Base-by-base conservation (phyloP, 2,888 invertebrate genomes). In the Epistrophella euchroma region DNA sequence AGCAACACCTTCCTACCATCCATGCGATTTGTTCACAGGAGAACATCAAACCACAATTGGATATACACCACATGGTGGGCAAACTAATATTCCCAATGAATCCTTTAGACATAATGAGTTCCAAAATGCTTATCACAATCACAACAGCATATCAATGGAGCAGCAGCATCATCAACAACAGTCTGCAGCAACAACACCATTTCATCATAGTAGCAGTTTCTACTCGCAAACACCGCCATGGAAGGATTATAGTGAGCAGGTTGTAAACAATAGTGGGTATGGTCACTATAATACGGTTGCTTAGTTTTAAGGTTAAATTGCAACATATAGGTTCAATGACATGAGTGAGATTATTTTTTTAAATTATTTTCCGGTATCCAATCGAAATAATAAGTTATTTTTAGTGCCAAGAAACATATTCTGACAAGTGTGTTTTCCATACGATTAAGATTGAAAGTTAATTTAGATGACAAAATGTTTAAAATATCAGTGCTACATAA, bases 221-320 rank as follows among this genome's bases (percentile, higher is more conserved):
- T 92, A 91, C 78, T 90, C 91, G 13, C 92, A 92, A 68, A 92
- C 93, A 40, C 92, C 93, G 52, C 92, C 92, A 10, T 93, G 92
- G 92, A 93, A 91, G 89, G 93, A 92, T 73, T 93, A 90, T 77
- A 90, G 79, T 50, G 92, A 93, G 88, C 92, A 92, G 81, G 77
- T 90, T 68, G 88, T 89, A 66, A 91, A 90, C 78, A 84, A 79
- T 28, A 84, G 77, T 76, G 74, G 60, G 70, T 88, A 79, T 88
- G 88, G 87, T 75, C 64, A 80, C 88, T 80, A 79, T 62, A 72
- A 81, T 64, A 68, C 89, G 77, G n/a, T 84, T 73, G 28, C 83
- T 47, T 87, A 90, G 70, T 88, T 75, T 43, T 88, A 64, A 77
- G 55, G 37, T 43, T 77, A 37, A 81, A 76, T 28, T 76, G 47